These are phyloP conservation scores for Microtus obscurus DNA, from an alignment of 2,797 vertebrate genomes.

Conservation along the genomic window DNA sequence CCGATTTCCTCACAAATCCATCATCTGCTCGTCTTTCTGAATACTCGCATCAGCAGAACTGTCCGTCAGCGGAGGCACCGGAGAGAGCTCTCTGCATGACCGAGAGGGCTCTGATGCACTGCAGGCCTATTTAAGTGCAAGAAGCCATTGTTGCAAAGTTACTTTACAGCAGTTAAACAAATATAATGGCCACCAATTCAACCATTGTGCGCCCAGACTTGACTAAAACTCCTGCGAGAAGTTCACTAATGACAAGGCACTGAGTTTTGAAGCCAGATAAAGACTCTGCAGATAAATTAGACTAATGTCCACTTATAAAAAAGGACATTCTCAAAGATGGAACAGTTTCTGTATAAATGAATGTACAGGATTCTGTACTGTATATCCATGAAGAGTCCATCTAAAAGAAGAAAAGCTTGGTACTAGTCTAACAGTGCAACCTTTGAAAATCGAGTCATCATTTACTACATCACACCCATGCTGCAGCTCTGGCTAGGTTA, in stretches of 20 bases:
- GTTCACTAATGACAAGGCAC: constrained; percentile 87
- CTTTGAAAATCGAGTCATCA: neutral
- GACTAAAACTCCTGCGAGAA: constrained; percentile 86
- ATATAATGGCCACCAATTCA: constrained; percentile 89
- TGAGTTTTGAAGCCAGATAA: constrained; percentile 85
- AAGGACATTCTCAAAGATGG: constrained; percentile 48
- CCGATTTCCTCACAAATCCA: constrained; percentile 95
- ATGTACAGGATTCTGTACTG: constrained; percentile 18
- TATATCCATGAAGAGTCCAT: neutral
- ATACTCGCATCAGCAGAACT: constrained; percentile 91
- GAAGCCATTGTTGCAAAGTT: constrained; percentile 89
- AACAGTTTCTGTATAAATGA: neutral
- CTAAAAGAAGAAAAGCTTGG: constrained; percentile 42
- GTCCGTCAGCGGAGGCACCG: constrained; percentile 88
- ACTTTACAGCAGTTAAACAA: constrained; percentile 92
- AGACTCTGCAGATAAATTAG: constrained; percentile 71
- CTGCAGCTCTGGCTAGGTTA: neutral
- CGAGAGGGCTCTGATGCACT: constrained; percentile 83
- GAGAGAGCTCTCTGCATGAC: constrained; percentile 87
- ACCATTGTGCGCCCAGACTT: constrained; percentile 86
- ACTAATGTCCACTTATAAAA: constrained; percentile 41
- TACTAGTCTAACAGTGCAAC: neutral
- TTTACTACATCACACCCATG: constrained; percentile 4
- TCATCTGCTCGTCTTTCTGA: constrained; percentile 93
- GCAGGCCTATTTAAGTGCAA: constrained; percentile 87